These are phyloP conservation scores for Druceiella hillmani DNA, from an alignment of 2,888 invertebrate genomes.

Conservation along the genomic window DNA sequence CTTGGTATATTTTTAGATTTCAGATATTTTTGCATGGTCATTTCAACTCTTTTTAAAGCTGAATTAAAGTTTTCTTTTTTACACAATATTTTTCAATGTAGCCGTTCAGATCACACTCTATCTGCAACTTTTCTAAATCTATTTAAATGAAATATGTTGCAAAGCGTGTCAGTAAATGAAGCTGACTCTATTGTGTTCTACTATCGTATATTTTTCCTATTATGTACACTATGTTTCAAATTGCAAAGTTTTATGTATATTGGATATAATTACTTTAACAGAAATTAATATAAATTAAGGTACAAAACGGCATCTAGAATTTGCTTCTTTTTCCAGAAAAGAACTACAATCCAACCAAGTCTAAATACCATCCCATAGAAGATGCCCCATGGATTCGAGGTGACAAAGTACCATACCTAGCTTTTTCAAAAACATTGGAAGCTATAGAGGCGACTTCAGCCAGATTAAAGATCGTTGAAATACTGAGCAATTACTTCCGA, in stretches of 20 bases:
- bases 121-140: too few relatives aligned
- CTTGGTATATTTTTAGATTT: too few relatives aligned
- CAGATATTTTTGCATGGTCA: too few relatives aligned
- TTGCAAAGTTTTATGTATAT: neutral
- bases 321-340: conserved; percentile 21
- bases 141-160: too few relatives aligned
- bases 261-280: neutral
- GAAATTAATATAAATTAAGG: neutral
- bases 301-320: conserved; percentile 23
- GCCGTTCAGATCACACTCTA: too few relatives aligned
- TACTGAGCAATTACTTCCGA: conserved; percentile 84
- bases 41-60: too few relatives aligned
- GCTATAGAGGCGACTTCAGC: conserved; percentile 81
- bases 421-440: conserved; percentile 85
- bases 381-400: conserved; percentile 77
- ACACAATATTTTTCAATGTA: too few relatives aligned
- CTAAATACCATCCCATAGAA: conserved; percentile 74
- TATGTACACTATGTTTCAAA: conserved; percentile 9
- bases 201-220: too few relatives aligned
- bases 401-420: conserved; percentile 85
- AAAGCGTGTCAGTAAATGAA: too few relatives aligned
- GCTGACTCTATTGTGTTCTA: too few relatives aligned
- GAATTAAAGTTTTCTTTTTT: too few relatives aligned
- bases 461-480: conserved; percentile 87
- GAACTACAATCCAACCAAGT: conserved; percentile 64